Base-by-base conservation (phyloP, 2,797 vertebrate genomes). In the Smutsia gigantea region DNA sequence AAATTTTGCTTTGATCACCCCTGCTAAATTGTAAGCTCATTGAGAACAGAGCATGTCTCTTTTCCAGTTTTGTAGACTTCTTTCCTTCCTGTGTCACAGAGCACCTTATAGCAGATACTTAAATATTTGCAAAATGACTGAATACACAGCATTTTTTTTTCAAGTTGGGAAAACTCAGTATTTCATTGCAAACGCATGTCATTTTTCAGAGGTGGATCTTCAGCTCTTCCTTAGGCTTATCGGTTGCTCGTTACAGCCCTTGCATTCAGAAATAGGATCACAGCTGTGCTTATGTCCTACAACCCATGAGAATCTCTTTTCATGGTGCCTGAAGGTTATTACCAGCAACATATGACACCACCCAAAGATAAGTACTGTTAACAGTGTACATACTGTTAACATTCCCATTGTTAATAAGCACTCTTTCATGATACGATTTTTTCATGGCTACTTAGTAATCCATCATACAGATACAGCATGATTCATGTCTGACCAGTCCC, bases 71-170 rank as follows among this genome's bases (percentile, higher is more conserved):
- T 6, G 21, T 1, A 46, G 84, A 37, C 5, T 9, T 29, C 31
- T 64, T 27, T 18, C 13, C 66, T 79, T 77, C n/a, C 75, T 61
- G 37, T 37, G 37, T 61, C 46, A 49, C n/a, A 29, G 39, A 81
- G 51, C 51, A n/a, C 25, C 77, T 75, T 53, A 19, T 8, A 68
- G 55, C 42, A 23, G 49, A n/a, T 17, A 77, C n/a, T 57, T 77
- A 71, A 88, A 14, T 64, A 59, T 31, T 88, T 75, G 93, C 29
- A 71, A 72, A 92, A 85, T 71, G 46, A 81, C 59, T 49, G 49
- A 39, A 72, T n/a, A 68, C 15, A 34, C 14, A 69, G 23, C 61
- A 5, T 8, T 46, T 59, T 61, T 82, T 72, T 79, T 66, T 46
- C 46, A 63, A 82, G 13, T 31, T 90, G 86, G 66, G 51, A 29